Base-by-base conservation (phyloP, 2,797 vertebrate genomes). In the Gymnodraco acuticeps region DNA sequence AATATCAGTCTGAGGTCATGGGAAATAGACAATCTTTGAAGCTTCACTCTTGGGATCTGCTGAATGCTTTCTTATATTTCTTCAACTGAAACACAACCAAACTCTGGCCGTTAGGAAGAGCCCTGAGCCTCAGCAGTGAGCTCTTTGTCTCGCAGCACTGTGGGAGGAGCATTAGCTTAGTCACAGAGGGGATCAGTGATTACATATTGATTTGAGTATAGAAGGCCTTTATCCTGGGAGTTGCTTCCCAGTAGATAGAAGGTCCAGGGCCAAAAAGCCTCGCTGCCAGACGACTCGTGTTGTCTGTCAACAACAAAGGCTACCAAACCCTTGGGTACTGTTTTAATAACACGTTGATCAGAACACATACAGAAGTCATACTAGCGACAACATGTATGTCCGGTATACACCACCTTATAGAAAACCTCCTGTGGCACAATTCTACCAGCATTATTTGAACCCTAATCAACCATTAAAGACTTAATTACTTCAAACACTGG, bases 161-260 rank as follows among this genome's bases (percentile, higher is more conserved):
- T 31, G 47, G 73, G 64, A 76, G 64, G 77, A 16, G 42, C 70
- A 46, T 19, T 51, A 5, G 59, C 60, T 65, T 16, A 20, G 71
- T 78, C 71, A 46, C 77, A 76, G 12, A 27, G 69, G 74, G 69
- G 11, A 56, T 20, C 23, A 77, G 81, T 74, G 78, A 87, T 84
- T 68, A 46, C 53, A 17, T 70, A 88, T 82, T 54, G 82, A 84
- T 85, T 55, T 54, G 54, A 45, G 60, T 62, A 38, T 33, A 15
- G 45, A 46, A 65, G 56, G 62, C n/a, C 64, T 83, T 83, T 68
- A 60, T 59, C 73, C 63, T 16, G 33, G 47, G 45, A 55, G 70
- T 54, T 55, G 42, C 50, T 19, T 75, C 46, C 70, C 59, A 9
- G 56, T 17, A 0, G 59, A 67, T 63, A 31, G 59, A 48, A 63